Conservation (phyloP, 2,888 invertebrate genomes). For the Tetrapedia diversipes region DNA sequence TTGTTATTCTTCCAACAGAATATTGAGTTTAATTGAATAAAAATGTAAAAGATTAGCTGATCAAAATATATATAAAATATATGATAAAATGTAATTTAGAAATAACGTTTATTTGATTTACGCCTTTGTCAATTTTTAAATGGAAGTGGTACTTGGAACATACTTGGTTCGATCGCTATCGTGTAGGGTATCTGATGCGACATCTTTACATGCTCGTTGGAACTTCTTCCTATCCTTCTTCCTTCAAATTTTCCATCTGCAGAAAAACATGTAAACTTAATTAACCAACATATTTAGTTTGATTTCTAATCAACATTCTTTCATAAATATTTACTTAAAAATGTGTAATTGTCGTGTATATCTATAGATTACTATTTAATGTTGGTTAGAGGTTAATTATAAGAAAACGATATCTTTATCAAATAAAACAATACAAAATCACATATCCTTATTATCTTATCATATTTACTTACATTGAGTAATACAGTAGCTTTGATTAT, state of each 20-base stretch:
- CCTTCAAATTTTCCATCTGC: not conserved
- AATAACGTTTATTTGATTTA: not conserved
- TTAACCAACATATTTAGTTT: not conserved
- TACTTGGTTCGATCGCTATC: not conserved
- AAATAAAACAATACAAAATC: not conserved
- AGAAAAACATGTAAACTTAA: not conserved
- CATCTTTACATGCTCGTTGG: not conserved
- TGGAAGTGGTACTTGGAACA: not conserved
- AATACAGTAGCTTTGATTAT: not conserved
- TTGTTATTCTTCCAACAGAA: too few species aligned
- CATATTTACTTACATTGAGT: not conserved
- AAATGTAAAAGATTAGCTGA: too few species aligned
- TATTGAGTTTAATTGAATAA: too few species aligned
- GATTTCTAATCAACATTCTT: not conserved
- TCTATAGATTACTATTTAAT: not conserved
- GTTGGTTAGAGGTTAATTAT: not conserved
- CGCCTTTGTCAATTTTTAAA: conserved; percentile 9
- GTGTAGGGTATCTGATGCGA: not conserved
- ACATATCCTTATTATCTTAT: not conserved
- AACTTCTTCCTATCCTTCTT: not conserved
- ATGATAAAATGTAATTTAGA: not conserved
- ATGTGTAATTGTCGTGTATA: not conserved
- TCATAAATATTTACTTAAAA: not conserved
- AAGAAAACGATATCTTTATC: not conserved
- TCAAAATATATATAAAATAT: not conserved